phyloP scores from a whole-genome alignment of 2,797 vertebrate genomes.

The Naso thynnoides region DNA sequence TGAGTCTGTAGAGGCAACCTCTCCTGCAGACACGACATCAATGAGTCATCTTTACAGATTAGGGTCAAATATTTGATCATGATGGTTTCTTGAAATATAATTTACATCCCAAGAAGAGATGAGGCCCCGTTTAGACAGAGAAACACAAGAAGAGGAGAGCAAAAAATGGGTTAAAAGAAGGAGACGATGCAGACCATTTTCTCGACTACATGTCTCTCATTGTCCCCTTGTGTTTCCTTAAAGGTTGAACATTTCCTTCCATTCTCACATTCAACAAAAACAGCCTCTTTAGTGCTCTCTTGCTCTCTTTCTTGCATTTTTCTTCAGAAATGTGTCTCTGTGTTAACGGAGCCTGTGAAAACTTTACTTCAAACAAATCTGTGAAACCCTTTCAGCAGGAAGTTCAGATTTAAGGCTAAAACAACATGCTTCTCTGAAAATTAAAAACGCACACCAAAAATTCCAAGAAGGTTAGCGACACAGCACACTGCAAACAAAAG shows the following conservation, averaged over 20 bases:
- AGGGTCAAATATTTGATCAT: not conserved
- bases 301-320: not conserved
- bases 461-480: constrained; percentile 71
- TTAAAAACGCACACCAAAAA: constrained; percentile 43
- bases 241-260: not conserved
- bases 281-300: not conserved
- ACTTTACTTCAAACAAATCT: constrained; percentile 54
- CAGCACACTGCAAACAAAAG: constrained; percentile 71
- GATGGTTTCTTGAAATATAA: constrained; percentile 12
- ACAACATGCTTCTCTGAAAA: constrained; percentile 63
- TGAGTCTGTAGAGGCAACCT: constrained; percentile 84
- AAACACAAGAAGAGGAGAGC: constrained; percentile 22
- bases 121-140: constrained; percentile 53
- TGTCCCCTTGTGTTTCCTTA: not conserved
- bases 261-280: not conserved
- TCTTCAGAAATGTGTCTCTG: constrained; percentile 17
- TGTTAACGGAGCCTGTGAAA: constrained; percentile 36
- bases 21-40: constrained; percentile 79
- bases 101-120: constrained; percentile 24
- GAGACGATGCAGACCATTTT: constrained; percentile 40
- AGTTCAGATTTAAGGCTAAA: constrained; percentile 30
- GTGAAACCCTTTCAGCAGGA: constrained; percentile 38
- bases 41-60: constrained; percentile 11
- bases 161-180: constrained; percentile 1
- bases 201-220: not conserved